Percentiles rank a stretch among this genome's conserved stretches.
Conservation (phyloP, 2,888 invertebrate species). For the Stenurella melanura region DNA sequence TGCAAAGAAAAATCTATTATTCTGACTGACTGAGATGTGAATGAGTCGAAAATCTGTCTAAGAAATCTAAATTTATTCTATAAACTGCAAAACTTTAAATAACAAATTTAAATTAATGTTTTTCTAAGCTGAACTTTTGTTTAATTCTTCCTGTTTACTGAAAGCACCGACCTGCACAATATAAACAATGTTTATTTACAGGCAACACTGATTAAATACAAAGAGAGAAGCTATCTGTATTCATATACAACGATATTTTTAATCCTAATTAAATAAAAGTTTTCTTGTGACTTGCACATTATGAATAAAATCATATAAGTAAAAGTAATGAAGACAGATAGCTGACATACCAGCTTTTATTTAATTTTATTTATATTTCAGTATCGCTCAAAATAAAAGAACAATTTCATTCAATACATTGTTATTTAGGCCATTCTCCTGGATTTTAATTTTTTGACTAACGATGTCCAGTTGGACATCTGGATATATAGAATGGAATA, state of each 20-base stretch:
- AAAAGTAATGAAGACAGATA: conserved; percentile 25
- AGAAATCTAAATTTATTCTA: conserved; percentile 28
- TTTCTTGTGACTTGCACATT: too few relatives aligned
- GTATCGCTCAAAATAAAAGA: neutral
- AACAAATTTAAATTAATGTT: conserved; percentile 12
- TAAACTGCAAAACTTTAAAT: conserved; percentile 26
- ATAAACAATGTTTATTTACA: conserved; percentile 23
- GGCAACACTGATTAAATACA: conserved; percentile 33
- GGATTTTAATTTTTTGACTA: too few relatives aligned
- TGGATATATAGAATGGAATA: too few relatives aligned
- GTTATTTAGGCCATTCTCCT: neutral
- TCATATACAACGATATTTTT: neutral
- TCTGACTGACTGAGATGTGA: conserved; percentile 23
- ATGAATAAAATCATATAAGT: neutral
- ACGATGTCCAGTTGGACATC: too few relatives aligned
- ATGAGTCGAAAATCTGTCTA: conserved; percentile 29
- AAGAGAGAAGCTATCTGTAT: conserved; percentile 33
- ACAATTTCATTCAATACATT: neutral
- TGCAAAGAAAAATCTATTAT: conserved; percentile 38
- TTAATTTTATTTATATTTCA: conserved; percentile 15
- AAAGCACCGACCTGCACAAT: conserved; percentile 17
- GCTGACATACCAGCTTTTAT: conserved; percentile 26
- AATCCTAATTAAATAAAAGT: too few relatives aligned
- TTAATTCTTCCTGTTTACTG: conserved; percentile 10
- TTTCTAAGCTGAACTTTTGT: conserved; percentile 24